A percentile compares a stretch with the other conserved stretches of the same genome.
Conservation (phyloP, 2,797 vertebrate species). For the Enteromius radiatus region DNA sequence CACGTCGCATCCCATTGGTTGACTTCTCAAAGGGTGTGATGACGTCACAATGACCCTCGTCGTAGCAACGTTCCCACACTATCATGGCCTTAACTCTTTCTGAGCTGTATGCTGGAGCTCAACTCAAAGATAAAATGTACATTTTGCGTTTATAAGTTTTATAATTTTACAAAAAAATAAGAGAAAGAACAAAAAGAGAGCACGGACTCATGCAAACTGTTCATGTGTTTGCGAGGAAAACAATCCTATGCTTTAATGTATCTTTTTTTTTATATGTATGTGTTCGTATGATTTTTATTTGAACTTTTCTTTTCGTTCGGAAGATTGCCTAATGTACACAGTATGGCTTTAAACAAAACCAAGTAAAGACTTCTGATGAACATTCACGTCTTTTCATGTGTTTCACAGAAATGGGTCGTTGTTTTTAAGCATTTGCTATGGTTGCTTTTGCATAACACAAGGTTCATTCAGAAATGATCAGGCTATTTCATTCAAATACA, state of each 20-base stretch:
- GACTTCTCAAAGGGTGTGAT: constrained; percentile 19
- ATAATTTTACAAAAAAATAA: constrained; percentile 53
- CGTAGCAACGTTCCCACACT: constrained; percentile 46
- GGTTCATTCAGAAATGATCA: background rate
- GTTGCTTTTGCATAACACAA: background rate
- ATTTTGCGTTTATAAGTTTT: constrained; percentile 42
- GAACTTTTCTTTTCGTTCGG: constrained; percentile 18
- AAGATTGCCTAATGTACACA: constrained; percentile 29
- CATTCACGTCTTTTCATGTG: background rate
- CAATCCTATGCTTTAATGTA: constrained; percentile 11
- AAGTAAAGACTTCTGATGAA: constrained; percentile 43
- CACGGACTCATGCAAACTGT: constrained; percentile 9
- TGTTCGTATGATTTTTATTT: constrained; percentile 32
- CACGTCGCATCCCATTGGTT: background rate
- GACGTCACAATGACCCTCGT: constrained; percentile 8
- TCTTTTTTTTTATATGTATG: constrained; percentile 31
- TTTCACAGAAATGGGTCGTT: background rate
- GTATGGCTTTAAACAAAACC: constrained; percentile 36
- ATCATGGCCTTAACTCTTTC: constrained; percentile 74
- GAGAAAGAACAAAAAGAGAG: constrained; percentile 12
- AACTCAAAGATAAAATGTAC: constrained; percentile 21
- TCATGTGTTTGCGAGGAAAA: constrained; percentile 19
- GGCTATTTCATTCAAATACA: background rate
- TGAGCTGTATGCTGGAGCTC: constrained; percentile 59
- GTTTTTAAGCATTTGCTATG: background rate